These are phyloP conservation scores for Monodelphis domestica DNA, from an alignment of 2,797 vertebrate species.

Conservation along the genomic window DNA sequence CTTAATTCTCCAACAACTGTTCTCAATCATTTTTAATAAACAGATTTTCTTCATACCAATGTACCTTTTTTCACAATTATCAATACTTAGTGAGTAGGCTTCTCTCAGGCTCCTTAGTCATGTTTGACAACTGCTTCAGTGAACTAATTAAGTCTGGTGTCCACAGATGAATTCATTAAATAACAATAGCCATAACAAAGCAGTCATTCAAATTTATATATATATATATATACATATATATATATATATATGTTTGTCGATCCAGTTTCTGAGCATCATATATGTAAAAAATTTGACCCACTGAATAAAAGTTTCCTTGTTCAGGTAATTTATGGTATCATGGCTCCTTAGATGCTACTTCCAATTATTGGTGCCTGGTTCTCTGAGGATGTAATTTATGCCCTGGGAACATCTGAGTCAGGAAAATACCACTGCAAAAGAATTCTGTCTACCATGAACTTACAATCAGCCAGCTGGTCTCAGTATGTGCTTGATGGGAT, in stretches of 20 bases:
- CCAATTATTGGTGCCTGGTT: not conserved
- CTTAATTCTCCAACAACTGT: not conserved
- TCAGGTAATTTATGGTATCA: not conserved
- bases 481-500: not conserved
- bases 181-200: not conserved
- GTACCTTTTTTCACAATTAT: not conserved
- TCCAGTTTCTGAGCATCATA: not conserved
- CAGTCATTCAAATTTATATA: too few species aligned
- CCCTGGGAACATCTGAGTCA: not conserved
- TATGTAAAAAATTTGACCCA: not conserved
- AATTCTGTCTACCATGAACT: not conserved
- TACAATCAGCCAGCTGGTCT: not conserved
- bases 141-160: not conserved
- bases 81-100: slow-evolving; percentile 20
- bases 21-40: slow-evolving; percentile 20
- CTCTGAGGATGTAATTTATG: not conserved
- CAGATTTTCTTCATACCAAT: not conserved
- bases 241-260: slow-evolving; percentile 18
- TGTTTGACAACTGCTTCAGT: slow-evolving; percentile 16
- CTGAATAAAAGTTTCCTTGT: not conserved
- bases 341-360: not conserved
- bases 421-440: not conserved
- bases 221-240: too few species aligned
- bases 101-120: not conserved
- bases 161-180: not conserved